Evolutionary conservation across 2,797 vertebrate species (phyloP).

Genomic region (Lophius americanus): DNA sequence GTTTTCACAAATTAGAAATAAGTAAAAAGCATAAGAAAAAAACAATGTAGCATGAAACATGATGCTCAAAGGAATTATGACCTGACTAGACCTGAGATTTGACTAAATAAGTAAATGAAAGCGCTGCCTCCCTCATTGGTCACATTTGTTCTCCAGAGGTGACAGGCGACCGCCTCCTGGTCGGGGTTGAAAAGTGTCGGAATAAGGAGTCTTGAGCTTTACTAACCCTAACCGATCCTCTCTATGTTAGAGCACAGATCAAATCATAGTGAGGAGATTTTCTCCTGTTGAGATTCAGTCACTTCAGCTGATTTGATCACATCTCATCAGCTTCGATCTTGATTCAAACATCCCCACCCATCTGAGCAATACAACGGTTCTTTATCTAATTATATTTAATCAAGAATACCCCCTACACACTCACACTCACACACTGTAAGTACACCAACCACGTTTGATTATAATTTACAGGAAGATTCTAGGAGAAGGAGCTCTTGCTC

Average conservation of each 20-base stretch:
- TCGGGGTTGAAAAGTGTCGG: no score
- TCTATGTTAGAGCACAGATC: constrained; percentile 32
- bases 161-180: no score
- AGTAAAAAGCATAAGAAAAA: no score
- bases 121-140: no score
- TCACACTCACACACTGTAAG: constrained; percentile 7
- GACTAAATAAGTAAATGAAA: no score
- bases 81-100: no score
- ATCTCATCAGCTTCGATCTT: constrained; percentile 66
- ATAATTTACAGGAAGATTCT: constrained; percentile 56
- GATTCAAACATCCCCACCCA: constrained; percentile 29
- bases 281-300: constrained; percentile 48
- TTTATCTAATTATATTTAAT: constrained; percentile 74
- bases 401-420: constrained; percentile 47
- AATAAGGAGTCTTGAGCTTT: no score
- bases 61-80: no score
- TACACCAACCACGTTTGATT: constrained; percentile 42
- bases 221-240: no score
- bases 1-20: no score
- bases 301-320: constrained; percentile 69
- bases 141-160: no score
- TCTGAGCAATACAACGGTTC: constrained; percentile 52
- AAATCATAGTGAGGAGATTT: constrained; percentile 29
- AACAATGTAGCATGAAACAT: no score
- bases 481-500: constrained; percentile 41